Base-by-base conservation (phyloP, 1,140 invertebrate genomes). In the Heliothis subflexa region DNA sequence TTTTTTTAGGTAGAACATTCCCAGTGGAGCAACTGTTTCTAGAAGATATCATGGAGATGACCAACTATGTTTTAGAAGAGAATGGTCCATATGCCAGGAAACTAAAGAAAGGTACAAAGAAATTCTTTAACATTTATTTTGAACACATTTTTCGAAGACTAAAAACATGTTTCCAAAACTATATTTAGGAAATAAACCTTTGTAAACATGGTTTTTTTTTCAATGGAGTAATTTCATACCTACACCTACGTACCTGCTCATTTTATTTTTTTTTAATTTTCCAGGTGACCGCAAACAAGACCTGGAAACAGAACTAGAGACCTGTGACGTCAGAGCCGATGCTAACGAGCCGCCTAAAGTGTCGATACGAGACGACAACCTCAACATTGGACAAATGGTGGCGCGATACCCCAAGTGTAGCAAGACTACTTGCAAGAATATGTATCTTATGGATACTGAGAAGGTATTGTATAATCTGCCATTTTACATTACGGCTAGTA, bases 1-100 rank as follows among this genome's bases (percentile, higher is more conserved):
- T 81, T 10, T 49, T 70, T 71, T 77, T 62, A 94, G 94, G 94
- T 28, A 95, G 97, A 85, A 98, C 97, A 1, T 98, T 96, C 89
- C 97, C 97, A 1, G 98, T 98, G 0, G 95, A 97, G 85, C 97
- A 98, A 91, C 93, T 96, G 52, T 98, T 97, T 86, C 94, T 98
- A 11, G 97, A 98, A 94, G 97, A 98, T 86, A 95, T 97, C 71
- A 91, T 98, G 80, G 97, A 97, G 78, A 93, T 93, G 61, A 96
- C 96, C 5, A 94, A 95, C 87, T 98, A 96, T 89, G 95, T 97
- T 14, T 88, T 97, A 80, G 97, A 97, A 94, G 96, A 97, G 89
- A 96, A 97, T 88, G 96, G 97, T 0, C 95, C 95, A 55, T 97
- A 95, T 87, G 95, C 96, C 12, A 92, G 96, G 47, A 97, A 95